Base-by-base conservation (phyloP, 2,113 vertebrate species). In the Corythaixoides concolor region DNA sequence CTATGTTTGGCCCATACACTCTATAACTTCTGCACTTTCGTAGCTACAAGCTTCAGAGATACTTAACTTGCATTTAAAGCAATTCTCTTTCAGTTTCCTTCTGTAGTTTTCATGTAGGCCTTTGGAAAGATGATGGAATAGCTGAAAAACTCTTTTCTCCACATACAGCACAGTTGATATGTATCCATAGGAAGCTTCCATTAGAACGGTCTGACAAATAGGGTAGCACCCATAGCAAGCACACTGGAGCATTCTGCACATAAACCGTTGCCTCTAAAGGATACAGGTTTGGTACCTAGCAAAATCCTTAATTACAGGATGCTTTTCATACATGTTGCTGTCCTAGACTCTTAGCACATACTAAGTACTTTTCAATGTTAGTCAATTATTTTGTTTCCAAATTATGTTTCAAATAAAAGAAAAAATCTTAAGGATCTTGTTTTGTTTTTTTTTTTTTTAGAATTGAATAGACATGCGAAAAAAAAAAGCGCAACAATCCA, bases 221-320 rank as follows among this genome's bases (percentile, higher is more conserved):
- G 10, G 3, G 7, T 4, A 59, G 27, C 12, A 30, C 7, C 21
- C 47, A 43, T 0, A 33, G 23, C 28, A 77, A 58, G 5, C 18
- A 72, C 18, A 45, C 21, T 18, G 49, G 32, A 90, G 12, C 0
- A 0, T 49, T 35, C 32, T 55, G 53, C 11, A 15, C 9, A 19
- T 4, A 41, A 41, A n/a, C 15, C 1, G 0, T 15, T 45, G 19
- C 23, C 50, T 60, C 13, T 9, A 30, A 14, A 1, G 3, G 23
- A 17, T 23, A 43, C 8, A 50, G 12, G 24, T 50, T 63, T 27
- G 43, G 5, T 13, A n/a, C 21, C 50, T 35, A 75, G 26, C 18
- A 64, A 67, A 67, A 77, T 28, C 6, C 14, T 49, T 56, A 62
- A 52, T 39, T 32, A 32, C 19, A 63, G 8, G 7, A 21, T 33